These are phyloP conservation scores for Bombus superbus DNA, from an alignment of 1,140 invertebrate genomes.

Conservation along the genomic window DNA sequence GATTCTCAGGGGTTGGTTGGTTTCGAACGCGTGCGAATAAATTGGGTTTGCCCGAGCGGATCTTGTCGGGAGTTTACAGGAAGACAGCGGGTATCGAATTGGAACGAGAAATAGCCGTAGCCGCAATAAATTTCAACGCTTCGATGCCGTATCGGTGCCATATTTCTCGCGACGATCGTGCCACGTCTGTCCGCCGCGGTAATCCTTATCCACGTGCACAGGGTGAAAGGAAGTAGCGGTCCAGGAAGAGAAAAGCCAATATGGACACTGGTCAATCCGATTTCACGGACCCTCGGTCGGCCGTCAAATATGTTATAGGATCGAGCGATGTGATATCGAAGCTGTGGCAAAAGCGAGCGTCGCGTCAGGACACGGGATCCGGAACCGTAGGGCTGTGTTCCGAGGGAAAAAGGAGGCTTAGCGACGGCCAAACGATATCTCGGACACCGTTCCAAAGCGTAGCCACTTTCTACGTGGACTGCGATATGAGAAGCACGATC, in stretches of 20 bases:
- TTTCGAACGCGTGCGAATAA: constrained; percentile 9
- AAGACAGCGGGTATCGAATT: neutral
- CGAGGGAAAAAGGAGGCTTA: constrained; percentile 15
- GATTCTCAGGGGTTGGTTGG: constrained; percentile 13
- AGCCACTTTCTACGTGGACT: constrained; percentile 16
- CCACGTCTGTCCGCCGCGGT: constrained; percentile 50
- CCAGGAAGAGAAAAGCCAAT: constrained; percentile 69
- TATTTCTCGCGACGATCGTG: constrained; percentile 57
- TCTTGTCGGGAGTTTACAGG: neutral
- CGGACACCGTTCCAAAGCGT: constrained; percentile 40
- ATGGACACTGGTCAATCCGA: constrained; percentile 81
- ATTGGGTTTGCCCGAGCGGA: constrained; percentile 21
- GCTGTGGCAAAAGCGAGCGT: neutral
- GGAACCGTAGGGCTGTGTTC: neutral
- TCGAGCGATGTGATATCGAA: constrained; percentile 72
- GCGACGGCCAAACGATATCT: constrained; percentile 16
- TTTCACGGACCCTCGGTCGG: constrained; percentile 75
- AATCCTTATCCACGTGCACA: constrained; percentile 53
- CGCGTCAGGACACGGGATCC: constrained; percentile 38
- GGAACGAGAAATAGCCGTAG: neutral
- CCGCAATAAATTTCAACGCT: constrained; percentile 15
- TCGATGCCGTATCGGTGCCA: constrained; percentile 25
- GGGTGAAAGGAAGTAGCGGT: constrained; percentile 29
- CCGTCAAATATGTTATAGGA: constrained; percentile 81
- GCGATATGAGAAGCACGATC: constrained; percentile 60